Base-by-base conservation (phyloP, 2,888 invertebrate genomes). In the Ariolimax columbianus region DNA sequence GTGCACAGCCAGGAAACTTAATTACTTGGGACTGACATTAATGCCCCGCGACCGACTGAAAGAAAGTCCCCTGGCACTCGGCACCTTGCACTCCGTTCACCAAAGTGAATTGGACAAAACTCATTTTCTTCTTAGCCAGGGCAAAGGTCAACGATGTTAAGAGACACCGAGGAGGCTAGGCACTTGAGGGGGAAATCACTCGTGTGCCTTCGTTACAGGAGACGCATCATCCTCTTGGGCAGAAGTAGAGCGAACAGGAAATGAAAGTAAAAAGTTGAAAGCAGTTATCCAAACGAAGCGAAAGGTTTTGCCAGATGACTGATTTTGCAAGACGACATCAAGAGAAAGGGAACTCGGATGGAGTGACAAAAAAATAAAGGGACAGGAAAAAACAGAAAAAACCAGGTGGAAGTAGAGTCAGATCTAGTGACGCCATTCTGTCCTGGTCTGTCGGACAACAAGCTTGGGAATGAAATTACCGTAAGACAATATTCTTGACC, bases 141-240 rank as follows among this genome's bases (percentile, higher is more conserved):
- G 17, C 72, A 72, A 72, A 72, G 40, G 40, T 72, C 26, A 72
- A 72, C 38, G 72, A 72, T 23, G 72, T 40, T 26, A 72, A 40
- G 1, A 26, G 40, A 40, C 55, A 26, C n/a, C 72, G 72, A 38
- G 72, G 19, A 40, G 70, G 11, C 23, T 9, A 26, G 23, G 38
- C 19, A 70, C 38, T 36, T 70, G 17, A 19, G 70, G 38, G 38
- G n/a, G 70, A 14, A 70, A 70, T 70, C 7, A 30, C 30, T 14
- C 66, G 30, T 14, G 26, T 38, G 70, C 36, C 4, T 38, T 40
- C 38, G 72, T 72, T 72, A 7, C 26, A 38, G 40, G 72, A 72
- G 40, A 26, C 14, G 66, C 66, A 3, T 55, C 17, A 23, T 72
- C 26, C 72, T 6, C 0, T 72, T 26, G 0, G 3, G 40, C 40